A percentile compares a stretch with the other conserved stretches of the same genome.
These are phyloP conservation scores for Lagopus leucura DNA, from an alignment of 2,113 vertebrate species.

Conservation along the genomic window DNA sequence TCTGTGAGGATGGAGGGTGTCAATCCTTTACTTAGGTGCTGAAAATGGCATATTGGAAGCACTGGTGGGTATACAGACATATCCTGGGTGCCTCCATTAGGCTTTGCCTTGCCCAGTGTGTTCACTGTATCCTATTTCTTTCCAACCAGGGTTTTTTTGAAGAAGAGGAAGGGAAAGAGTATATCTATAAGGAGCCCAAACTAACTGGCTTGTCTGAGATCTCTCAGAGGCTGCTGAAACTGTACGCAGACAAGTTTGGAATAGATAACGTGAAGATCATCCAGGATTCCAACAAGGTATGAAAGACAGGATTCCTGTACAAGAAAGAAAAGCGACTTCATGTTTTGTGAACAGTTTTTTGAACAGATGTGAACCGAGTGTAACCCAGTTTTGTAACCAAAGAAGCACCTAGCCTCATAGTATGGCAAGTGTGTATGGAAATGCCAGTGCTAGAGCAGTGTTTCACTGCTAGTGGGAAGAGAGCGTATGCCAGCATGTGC, in stretches of 20 bases:
- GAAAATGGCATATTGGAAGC: not conserved
- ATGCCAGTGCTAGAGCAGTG: not conserved
- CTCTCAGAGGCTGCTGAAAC: conserved; percentile 94
- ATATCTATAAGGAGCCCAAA: conserved; percentile 98
- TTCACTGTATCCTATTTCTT: conserved; percentile 7
- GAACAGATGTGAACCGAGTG: not conserved
- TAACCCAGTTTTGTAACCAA: not conserved
- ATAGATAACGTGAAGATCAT: conserved; percentile 98
- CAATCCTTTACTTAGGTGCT: not conserved
- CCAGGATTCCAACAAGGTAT: conserved; percentile 98
- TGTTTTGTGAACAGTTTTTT: not conserved
- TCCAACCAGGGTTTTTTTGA: conserved; percentile 94
- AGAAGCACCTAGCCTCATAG: not conserved
- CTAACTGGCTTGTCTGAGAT: conserved; percentile 97
- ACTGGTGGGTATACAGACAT: not conserved
- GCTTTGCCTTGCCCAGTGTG: not conserved
- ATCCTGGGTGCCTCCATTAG: not conserved
- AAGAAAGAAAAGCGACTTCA: not conserved
- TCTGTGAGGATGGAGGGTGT: not conserved
- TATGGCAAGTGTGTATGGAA: not conserved
- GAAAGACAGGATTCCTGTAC: fast-evolving
- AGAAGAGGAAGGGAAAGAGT: conserved; percentile 98
- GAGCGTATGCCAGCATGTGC: not conserved
- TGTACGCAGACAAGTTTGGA: conserved; percentile 98
- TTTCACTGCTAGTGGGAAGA: not conserved